phyloP scores from a whole-genome alignment of 1,140 invertebrate genomes.

The Drosophila pachea region DNA sequence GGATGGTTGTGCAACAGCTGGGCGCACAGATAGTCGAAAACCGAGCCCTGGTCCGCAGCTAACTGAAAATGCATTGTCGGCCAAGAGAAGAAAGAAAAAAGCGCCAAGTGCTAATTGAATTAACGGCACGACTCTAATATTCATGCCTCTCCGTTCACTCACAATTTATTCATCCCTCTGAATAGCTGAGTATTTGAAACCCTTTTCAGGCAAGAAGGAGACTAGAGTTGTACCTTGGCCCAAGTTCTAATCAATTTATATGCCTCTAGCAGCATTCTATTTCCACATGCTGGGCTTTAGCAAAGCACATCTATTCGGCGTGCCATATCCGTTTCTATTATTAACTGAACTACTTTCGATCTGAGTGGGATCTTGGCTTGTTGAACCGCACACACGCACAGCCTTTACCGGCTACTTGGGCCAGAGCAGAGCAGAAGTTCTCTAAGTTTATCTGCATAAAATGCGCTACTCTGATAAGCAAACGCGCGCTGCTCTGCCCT shows the following conservation, averaged over 20 bases:
- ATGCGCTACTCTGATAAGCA: conserved; percentile 53
- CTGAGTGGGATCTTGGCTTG: conserved; percentile 20
- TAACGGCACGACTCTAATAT: conserved; percentile 57
- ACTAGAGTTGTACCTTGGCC: too few species aligned
- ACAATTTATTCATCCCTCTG: too few species aligned
- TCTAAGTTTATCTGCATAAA: conserved; percentile 45
- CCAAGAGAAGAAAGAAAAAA: conserved; percentile 23
- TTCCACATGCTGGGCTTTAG: background rate
- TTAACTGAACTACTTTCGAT: conserved; percentile 45
- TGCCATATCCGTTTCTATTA: conserved; percentile 45
- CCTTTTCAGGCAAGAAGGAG: too few species aligned
- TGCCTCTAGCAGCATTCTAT: background rate
- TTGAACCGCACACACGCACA: conserved; percentile 22
- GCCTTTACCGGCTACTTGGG: conserved; percentile 14
- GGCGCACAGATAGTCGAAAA: background rate
- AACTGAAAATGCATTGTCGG: background rate
- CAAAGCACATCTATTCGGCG: background rate
- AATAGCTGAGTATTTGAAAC: too few species aligned
- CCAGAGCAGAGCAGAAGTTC: conserved; percentile 32
- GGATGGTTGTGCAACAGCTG: background rate
- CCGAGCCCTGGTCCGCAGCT: conserved; percentile 5
- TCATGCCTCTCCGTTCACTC: conserved; percentile 5
- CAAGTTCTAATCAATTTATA: background rate
- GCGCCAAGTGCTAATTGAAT: conserved; percentile 60
- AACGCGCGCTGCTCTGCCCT: conserved; percentile 8